Base-by-base conservation (phyloP, 2,888 invertebrate genomes). In the Chaitophorus viminalis region DNA sequence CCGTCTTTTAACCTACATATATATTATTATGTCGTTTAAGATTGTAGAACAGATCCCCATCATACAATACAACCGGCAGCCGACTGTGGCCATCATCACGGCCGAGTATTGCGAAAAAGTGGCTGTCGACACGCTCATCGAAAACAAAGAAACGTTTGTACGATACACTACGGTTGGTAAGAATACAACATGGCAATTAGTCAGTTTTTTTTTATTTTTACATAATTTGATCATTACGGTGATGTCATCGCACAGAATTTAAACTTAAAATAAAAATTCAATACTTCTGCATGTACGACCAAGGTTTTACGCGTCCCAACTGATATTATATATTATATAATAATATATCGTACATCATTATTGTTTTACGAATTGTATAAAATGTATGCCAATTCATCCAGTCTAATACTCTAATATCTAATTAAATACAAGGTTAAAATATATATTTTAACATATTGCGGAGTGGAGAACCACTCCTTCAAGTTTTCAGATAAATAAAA, bases 81-180 rank as follows among this genome's bases (percentile, higher is more conserved):
- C 99, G 0, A 98, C 97, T 33, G 97, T 99, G 91, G 99, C 98
- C n/a, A 96, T 99, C 89, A 97, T 99, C 89, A 99, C 99, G 0
- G 98, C 98, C 0, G 94, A 98, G 91, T 99, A 98, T 92, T 98
- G 98, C 91, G 99, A 99, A 92, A 99, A 99, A 92, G 93, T 98
- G 90, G 99, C 99, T 2, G 98, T 99, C 0, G 99, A 99, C 92
- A 96, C 98, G 29, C 97, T 99, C 96, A 96, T 99, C 91, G 98
- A 98, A 90, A 97, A 98, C 91, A 98, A 98, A 92, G 97, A 97
- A 91, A 98, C 98, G 0, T 99, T 96, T 92, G 97, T 98, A 84
- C 95, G 98, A 90, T 99, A 97, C 91, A 98, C 98, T 68, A 98
- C 98, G 90, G 98, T 98, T 90, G 98, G 98, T 98, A 92, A 95